A percentile compares a stretch with the other conserved stretches of the same genome.
Conservation (phyloP, 2,797 vertebrate species). For the Agapornis canus region DNA sequence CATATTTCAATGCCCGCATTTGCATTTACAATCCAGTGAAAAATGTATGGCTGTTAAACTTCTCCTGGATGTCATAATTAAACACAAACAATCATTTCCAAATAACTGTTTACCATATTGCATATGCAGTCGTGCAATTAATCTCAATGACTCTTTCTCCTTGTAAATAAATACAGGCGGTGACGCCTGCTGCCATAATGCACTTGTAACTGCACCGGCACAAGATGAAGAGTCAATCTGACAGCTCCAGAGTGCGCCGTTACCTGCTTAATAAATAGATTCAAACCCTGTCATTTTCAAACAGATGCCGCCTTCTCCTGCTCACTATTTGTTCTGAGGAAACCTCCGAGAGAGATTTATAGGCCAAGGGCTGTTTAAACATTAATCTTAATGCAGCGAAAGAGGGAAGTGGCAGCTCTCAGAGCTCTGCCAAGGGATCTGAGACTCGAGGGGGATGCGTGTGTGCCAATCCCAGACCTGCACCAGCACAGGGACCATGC, state of each 20-base stretch:
- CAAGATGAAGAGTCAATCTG: slow-evolving; percentile 24
- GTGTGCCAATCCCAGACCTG: background rate
- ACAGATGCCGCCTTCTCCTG: background rate
- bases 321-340: slow-evolving; percentile 38
- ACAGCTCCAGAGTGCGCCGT: background rate
- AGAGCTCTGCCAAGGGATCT: background rate
- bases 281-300: background rate
- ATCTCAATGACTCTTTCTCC: slow-evolving; percentile 23
- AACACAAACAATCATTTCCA: slow-evolving; percentile 58
- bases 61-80: slow-evolving; percentile 51
- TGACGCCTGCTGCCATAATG: background rate
- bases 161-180: background rate
- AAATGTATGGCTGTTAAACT: slow-evolving; percentile 41
- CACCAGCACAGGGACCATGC: background rate
- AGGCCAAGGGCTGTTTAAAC: background rate
- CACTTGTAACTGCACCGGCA: background rate
- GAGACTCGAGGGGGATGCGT: rapidly evolving
- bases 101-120: slow-evolving; percentile 40
- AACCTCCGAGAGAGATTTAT: slow-evolving; percentile 24
- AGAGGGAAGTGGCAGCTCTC: background rate
- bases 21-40: slow-evolving; percentile 10
- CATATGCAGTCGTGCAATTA: slow-evolving; percentile 23
- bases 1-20: background rate
- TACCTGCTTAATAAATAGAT: background rate
- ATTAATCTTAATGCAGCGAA: background rate